Evolutionary conservation across 2,888 invertebrate species (phyloP).

Genomic region (Troides aeacus): DNA sequence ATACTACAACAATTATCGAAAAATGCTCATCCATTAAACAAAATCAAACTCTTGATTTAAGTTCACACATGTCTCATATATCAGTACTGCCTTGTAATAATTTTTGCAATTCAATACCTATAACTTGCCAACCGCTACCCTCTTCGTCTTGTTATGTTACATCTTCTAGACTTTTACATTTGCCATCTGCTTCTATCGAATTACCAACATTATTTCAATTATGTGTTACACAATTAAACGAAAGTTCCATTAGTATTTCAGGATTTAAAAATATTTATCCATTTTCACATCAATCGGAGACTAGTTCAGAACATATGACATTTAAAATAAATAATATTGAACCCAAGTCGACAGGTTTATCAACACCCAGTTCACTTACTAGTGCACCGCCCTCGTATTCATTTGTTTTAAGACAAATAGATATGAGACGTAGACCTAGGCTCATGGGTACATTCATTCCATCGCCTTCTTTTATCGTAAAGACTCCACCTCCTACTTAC

Average conservation of each 20-base stretch:
- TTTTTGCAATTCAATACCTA: slow-evolving; percentile 19
- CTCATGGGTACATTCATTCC: slow-evolving; percentile 70
- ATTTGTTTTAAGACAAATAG: slow-evolving; percentile 67
- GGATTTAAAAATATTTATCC: slow-evolving; percentile 6
- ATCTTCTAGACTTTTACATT: slow-evolving; percentile 35
- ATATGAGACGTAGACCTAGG: slow-evolving; percentile 58
- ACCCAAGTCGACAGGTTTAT: slow-evolving; percentile 44
- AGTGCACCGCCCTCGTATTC: slow-evolving; percentile 73
- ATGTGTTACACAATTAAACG: slow-evolving; percentile 59
- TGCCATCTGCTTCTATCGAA: slow-evolving; percentile 42
- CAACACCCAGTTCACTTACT: slow-evolving; percentile 62
- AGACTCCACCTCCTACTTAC: slow-evolving; percentile 69
- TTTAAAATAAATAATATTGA: slow-evolving; percentile 26
- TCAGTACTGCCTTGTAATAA: slow-evolving; percentile 11
- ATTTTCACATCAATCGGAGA: slow-evolving; percentile 30
- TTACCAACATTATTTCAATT: slow-evolving; percentile 59
- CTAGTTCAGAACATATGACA: background rate
- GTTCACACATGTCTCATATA: slow-evolving; percentile 5
- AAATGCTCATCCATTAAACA: background rate
- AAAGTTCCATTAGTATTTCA: slow-evolving; percentile 43
- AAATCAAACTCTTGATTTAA: slow-evolving; percentile 3
- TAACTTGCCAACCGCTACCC: slow-evolving; percentile 35
- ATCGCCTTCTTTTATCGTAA: slow-evolving; percentile 68
- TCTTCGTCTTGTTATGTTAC: slow-evolving; percentile 4
- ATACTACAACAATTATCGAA: slow-evolving; percentile 3